A percentile compares a stretch with the other conserved stretches of the same genome.
phyloP scores from a whole-genome alignment of 2,797 vertebrate genomes.

The Phoeniculus purpureus region DNA sequence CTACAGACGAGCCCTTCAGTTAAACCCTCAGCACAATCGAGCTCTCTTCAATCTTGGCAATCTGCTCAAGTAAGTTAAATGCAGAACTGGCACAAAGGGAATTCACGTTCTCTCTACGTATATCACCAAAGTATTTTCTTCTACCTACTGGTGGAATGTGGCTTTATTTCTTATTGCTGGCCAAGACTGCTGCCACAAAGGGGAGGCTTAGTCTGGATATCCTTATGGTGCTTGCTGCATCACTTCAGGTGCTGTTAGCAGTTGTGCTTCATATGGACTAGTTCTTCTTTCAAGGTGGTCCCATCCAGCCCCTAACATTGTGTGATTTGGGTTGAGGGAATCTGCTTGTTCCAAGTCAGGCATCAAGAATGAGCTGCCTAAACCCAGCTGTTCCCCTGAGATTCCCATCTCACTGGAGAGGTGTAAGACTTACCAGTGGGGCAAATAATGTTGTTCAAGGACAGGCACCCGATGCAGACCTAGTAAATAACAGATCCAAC shows the following conservation, averaged over 20 bases:
- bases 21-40: constrained; percentile 92
- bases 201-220: not conserved
- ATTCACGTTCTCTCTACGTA: not conserved
- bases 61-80: constrained; percentile 88
- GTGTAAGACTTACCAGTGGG: not conserved
- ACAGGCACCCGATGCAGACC: not conserved
- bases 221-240: not conserved
- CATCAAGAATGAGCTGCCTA: not conserved
- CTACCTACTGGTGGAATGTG: not conserved
- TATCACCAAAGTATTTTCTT: not conserved
- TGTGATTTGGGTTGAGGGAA: not conserved
- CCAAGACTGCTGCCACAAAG: accelerated
- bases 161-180: not conserved
- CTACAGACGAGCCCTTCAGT: constrained; percentile 90
- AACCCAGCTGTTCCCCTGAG: not conserved
- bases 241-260: not conserved
- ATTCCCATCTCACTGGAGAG: not conserved
- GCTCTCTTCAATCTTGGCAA: constrained; percentile 97
- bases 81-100: not conserved
- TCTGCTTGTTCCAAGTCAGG: not conserved
- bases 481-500: not conserved
- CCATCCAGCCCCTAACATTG: no score
- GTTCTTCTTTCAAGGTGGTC: no score
- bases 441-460: not conserved
- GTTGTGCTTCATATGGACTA: not conserved